Base-by-base conservation (phyloP, 2,888 invertebrate genomes). In the Stenodera caucasica region DNA sequence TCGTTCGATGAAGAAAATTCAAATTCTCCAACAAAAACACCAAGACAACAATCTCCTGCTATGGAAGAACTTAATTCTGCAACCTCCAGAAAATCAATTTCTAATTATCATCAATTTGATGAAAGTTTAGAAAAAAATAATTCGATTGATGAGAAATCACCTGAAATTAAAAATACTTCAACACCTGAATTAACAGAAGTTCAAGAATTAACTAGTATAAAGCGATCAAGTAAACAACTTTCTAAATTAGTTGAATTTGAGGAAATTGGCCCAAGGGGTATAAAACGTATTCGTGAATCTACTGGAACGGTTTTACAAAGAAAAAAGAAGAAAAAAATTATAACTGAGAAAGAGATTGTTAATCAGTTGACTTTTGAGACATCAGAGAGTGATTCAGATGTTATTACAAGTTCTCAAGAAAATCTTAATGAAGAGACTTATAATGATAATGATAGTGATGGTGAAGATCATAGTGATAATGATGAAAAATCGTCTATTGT, bases 281-380 rank as follows among this genome's bases (percentile, higher is more conserved):
- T 32, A 11, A 52, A 52, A 33, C 30, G 52, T 32, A n/a, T 33
- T 9, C 30, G 52, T 82, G 62, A 75, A 50, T 45, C 67, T 72
- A 8, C 74, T 72, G 3, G 70, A 60, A 58, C 35, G 35, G 6
- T 63, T 73, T 0, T 76, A 70, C 40, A 77, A 80, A 1, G 81
- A 32, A 52, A 52, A 15, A 52, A 52, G 6, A 52, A 30, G 52
- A 33, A 32, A 12, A 30, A 32, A n/a, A 7, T 33, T 4, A 11
- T 12, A 7, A 21, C 12, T 14, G 32, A 15, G 11, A 30, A 8
- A 1, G 26, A 2, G 2, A 15, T 29, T 14, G 18, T 12, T 52
- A 26, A 33, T 32, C n/a, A 12, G 49, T 52, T 15, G 8, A 18
- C 11, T 32, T 7, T 21, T 1, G 30, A 29, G 1, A 14, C 12